Base-by-base conservation (phyloP, 1,140 invertebrate genomes). In the Brachionus rubens region DNA sequence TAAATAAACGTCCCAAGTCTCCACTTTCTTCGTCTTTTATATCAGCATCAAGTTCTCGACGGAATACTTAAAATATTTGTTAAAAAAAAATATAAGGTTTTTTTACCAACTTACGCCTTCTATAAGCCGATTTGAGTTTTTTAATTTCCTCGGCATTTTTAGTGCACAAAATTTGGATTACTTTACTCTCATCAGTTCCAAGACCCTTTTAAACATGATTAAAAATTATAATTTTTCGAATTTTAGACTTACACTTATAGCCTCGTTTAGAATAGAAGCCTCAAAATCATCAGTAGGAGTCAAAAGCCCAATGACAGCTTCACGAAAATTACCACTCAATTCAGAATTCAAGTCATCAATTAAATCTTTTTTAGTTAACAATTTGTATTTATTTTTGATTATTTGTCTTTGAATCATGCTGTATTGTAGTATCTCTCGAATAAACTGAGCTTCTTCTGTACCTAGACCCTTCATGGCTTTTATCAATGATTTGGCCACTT, bases 261-360 rank as follows among this genome's bases (percentile, higher is more conserved):
- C 65, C 19, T 70, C 33, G 6, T 70, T 26, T 19, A n/a, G 81
- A 80, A n/a, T 83, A 14, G 43, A 46, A 7, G 43, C 43, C 3
- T 46, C 67, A 52, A 78, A 82, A 33, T 82, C 80, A 47, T 81
- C 78, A n/a, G 81, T 80, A 14, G 81, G 79, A 30, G 77, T 92
- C 90, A 94, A 91, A 28, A 94, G 85, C 9, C 90, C 91, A 7
- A 93, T 80, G 76, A 92, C 90, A n/a, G 92, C 89, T 82, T 93
- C 91, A 83, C 92, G 91, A 75, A 94, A 90, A 83, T 92, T 91
- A 3, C 92, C 92, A 50, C 90, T 89, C 21, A 93, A 82, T 84
- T 94, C 92, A 77, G 90, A 90, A 82, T 92, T 92, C 72, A 95
- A 82, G 79, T 94, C 91, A 76, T 88, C 90, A 50, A 91, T 86